A percentile compares a stretch with the other conserved stretches of the same genome.
Conservation (phyloP, 2,113 vertebrate genomes). For the Ceyx cyanopectus region DNA sequence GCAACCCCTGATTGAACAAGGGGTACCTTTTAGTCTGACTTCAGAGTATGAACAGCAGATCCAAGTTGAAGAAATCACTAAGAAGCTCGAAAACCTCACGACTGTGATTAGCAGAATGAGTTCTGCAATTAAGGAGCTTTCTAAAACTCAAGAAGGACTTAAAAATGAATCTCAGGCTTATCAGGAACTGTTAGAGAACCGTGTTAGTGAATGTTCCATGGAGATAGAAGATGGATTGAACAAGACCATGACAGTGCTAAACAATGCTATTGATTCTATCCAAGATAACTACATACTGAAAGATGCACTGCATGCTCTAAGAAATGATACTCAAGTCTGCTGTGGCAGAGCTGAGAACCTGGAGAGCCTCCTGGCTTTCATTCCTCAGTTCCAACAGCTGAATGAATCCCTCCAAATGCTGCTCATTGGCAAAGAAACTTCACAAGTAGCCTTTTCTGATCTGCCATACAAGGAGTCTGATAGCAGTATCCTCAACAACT, state of each 20-base stretch:
- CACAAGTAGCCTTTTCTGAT: constrained; percentile 38
- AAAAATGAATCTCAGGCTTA: constrained; percentile 71
- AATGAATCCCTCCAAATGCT: constrained; percentile 75
- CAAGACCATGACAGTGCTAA: constrained; percentile 80
- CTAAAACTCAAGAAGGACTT: constrained; percentile 66
- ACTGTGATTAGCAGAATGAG: constrained; percentile 56
- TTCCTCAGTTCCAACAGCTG: constrained; percentile 65
- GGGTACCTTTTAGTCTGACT: constrained; percentile 60
- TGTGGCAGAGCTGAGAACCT: constrained; percentile 64
- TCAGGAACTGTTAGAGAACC: constrained; percentile 62
- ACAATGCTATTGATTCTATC: constrained; percentile 80
- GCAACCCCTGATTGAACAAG: constrained; percentile 79
- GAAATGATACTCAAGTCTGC: constrained; percentile 39
- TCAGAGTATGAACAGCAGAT: constrained; percentile 59
- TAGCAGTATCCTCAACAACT: neutral
- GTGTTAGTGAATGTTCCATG: constrained; percentile 66
- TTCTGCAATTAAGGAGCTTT: constrained; percentile 65
- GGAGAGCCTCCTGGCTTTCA: constrained; percentile 62
- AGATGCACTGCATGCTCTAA: constrained; percentile 10
- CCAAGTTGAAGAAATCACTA: constrained; percentile 44
- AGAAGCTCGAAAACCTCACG: constrained; percentile 72
- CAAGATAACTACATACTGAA: constrained; percentile 77
- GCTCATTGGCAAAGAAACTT: constrained; percentile 30
- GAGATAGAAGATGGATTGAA: constrained; percentile 83
- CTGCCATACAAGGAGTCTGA: neutral